Evolutionary conservation across 2,113 vertebrate species (phyloP).

Genomic region (Bujurquina vittata): DNA sequence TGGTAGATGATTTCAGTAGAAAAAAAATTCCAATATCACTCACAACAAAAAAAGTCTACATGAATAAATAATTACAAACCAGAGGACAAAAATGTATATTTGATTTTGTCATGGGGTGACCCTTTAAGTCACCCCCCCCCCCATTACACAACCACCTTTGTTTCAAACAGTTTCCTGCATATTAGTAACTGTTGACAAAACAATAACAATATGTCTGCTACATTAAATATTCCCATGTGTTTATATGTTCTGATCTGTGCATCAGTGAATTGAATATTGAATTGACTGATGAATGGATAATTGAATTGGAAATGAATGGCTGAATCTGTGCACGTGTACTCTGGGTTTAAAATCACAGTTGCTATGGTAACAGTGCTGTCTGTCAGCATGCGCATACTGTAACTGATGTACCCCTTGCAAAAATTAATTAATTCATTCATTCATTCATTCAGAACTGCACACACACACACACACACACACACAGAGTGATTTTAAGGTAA

Average conservation of each 20-base stretch:
- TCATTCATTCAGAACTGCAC: not conserved
- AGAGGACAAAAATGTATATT: not conserved
- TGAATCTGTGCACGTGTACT: not conserved
- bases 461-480: not conserved
- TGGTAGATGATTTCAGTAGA: no score
- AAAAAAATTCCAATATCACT: not conserved
- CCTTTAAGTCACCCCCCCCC: not conserved
- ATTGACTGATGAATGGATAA: constrained; percentile 5
- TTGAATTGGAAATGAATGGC: constrained; percentile 14
- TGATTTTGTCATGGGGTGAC: not conserved
- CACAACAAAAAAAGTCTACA: not conserved
- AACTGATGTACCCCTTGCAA: not conserved
- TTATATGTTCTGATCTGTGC: no score
- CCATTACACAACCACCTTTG: not conserved
- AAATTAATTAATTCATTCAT: not conserved
- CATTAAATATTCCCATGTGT: no score
- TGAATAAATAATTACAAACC: no score
- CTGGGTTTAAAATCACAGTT: constrained; percentile 15
- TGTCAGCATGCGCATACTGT: not conserved
- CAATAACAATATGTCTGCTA: no score
- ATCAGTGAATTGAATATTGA: not conserved
- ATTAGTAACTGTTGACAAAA: no score
- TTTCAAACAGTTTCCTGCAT: not conserved
- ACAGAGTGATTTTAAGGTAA: not conserved
- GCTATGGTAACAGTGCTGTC: constrained; percentile 42